A percentile compares a stretch with the other conserved stretches of the same genome.
phyloP scores from a whole-genome alignment of 2,888 invertebrate species.

The Plagodis pulveraria region DNA sequence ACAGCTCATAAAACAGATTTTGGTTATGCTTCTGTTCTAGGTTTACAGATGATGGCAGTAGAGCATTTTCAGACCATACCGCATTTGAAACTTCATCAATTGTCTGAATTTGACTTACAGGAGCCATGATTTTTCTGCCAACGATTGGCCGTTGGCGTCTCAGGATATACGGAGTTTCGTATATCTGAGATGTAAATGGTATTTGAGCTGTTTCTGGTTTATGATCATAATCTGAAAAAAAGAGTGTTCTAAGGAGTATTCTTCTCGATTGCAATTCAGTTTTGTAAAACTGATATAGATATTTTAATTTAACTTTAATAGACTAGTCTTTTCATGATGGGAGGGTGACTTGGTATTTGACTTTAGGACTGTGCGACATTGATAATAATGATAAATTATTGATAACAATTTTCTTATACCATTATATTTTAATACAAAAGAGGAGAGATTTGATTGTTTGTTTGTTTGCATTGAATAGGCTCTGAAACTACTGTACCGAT shows the following conservation, averaged over 20 bases:
- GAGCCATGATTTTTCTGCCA: slow-evolving; percentile 63
- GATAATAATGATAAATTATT: too few relatives aligned
- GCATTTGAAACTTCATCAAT: slow-evolving; percentile 31
- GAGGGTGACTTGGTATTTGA: too few relatives aligned
- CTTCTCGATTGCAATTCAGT: not conserved
- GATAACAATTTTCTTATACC: too few relatives aligned
- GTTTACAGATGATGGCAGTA: slow-evolving; percentile 46
- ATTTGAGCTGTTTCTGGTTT: slow-evolving; percentile 26
- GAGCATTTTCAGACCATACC: slow-evolving; percentile 20
- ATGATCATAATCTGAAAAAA: slow-evolving; percentile 46
- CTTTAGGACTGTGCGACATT: too few relatives aligned
- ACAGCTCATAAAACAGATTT: slow-evolving; percentile 56
- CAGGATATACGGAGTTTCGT: slow-evolving; percentile 40
- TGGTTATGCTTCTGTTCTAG: slow-evolving; percentile 8
- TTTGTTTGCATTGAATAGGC: too few relatives aligned
- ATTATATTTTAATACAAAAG: too few relatives aligned
- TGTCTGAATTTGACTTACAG: slow-evolving; percentile 32
- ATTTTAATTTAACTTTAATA: not conserved
- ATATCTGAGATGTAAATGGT: slow-evolving; percentile 31
- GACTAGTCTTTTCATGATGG: too few relatives aligned
- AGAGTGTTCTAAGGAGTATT: not conserved
- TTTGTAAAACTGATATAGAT: not conserved
- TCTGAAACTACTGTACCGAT: too few relatives aligned
- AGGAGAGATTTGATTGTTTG: too few relatives aligned
- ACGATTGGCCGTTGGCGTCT: slow-evolving; percentile 61